Evolutionary conservation across 2,888 invertebrate genomes (phyloP), one percentile per base, ranked within the genome.

Genomic region (Eremobia ochroleuca): DNA sequence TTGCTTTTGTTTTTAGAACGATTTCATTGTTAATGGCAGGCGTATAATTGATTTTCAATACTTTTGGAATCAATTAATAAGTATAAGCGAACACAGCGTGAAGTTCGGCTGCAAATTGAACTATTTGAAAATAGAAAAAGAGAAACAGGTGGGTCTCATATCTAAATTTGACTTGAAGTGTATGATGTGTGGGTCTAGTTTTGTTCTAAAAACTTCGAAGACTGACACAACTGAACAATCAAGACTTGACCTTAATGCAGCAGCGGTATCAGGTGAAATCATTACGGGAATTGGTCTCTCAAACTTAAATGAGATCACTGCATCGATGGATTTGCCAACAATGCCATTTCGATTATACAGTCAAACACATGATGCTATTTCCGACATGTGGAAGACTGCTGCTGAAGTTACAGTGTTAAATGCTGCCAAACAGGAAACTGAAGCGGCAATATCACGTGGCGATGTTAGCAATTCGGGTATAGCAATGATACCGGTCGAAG

Each of bases 311-410:
- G 58, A 69, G 28, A 69, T 58, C 58, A 43, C 59, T 43, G 70
- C 70, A 25, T 70, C 61, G 8, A 70, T 71, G 46, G 69, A 58
- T 69, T 69, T 69, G 25, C 69, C 69, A 40, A 70, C 58, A 43
- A 70, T 70, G 28, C 25, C 28, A 4, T 69, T 69, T 69, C 21
- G 55, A 21, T 21, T 69, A 6, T 69, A 69, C 11, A 69, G 68
- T 18, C 28, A 69, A 37, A 69, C 18, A 21, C 68, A 69, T 28
- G 68, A 69, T 52, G 52, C 52, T 52, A 15, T 69, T 55, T 69
- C 68, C 21, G 68, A 40, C n/a, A 69, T 55, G 68, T 69, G 68
- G 55, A 69, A 69, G 28, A 55, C 55, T 69, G 55, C 55, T 69
- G 69, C 69, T 6, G 69, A 68, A 68, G 37, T 3, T 9, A 68